Evolutionary conservation across 2,113 vertebrate genomes (phyloP), one percentile per base, ranked within the genome.

Genomic region (Bostrychus sinensis): DNA sequence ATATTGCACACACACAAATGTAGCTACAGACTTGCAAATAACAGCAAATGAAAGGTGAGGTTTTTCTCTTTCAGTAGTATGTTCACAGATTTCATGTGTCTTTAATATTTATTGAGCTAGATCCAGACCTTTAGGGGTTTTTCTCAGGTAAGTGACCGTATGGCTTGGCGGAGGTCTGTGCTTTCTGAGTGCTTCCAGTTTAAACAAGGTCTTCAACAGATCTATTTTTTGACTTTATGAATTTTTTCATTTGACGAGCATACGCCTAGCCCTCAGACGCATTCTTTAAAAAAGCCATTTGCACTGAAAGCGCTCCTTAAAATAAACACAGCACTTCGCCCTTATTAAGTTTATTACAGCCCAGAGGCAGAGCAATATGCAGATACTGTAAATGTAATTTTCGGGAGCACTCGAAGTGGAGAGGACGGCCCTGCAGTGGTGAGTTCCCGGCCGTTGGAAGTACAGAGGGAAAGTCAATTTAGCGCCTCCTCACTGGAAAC

Each of bases 401-500:
- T 11, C n/a, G 20, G 37, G 19, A 56, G 36, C 56, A 54, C 71
- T 80, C 68, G 28, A 76, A 62, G 28, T 9, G 3, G 22, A 57
- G 64, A 59, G 45, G 32, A 28, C 62, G 41, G 19, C 41, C 56
- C 55, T 17, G 46, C n/a, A n/a, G n/a, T 19, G 3, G 56, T 57
- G 70, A 42, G 36, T 19, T 22, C 60, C 36, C 20, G 45, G 61
- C 48, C 25, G 34, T 14, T 37, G 55, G 50, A 70, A 62, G 66
- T 65, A 57, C 19, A 71, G 55, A 60, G 34, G 36, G 62, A 70
- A 70, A 75, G 79, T 67, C 64, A 58, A 78, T 74, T 68, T 60
- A 73, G 53, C 77, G 62, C 56, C 67, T 53, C 62, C 72, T 46
- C 41, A 62, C 68, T 72, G 39, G 62, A 81, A 81, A 75, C 60